phyloP scores from a whole-genome alignment of 2,113 vertebrate species.

The Accipiter virgatus region DNA sequence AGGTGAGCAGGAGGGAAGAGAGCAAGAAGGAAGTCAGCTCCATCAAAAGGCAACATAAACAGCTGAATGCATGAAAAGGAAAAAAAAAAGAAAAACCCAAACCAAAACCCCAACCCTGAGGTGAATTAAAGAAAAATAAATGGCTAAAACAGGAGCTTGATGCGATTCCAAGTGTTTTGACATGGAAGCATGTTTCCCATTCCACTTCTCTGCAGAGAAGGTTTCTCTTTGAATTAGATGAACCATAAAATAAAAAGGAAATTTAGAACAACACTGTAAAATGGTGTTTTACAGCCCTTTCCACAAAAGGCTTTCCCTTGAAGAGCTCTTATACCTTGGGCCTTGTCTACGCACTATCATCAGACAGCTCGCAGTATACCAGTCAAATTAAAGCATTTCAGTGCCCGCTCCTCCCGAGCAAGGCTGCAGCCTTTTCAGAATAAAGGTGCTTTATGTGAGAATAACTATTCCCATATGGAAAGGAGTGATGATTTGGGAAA shows the following conservation, averaged over 20 bases:
- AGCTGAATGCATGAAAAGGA: background rate
- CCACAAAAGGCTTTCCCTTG: background rate
- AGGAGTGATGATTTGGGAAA: background rate
- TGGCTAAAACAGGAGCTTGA: constrained; percentile 26
- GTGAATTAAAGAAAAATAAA: background rate
- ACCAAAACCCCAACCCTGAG: background rate
- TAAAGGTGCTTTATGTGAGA: background rate
- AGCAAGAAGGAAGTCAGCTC: background rate
- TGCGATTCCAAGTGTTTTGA: background rate
- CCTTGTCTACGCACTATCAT: background rate
- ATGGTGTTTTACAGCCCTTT: background rate
- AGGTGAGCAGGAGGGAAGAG: background rate
- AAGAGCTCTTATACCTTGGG: background rate
- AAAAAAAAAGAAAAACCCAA: too few relatives aligned
- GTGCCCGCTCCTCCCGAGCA: background rate
- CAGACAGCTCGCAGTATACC: background rate
- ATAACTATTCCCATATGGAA: constrained; percentile 6
- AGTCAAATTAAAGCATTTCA: background rate
- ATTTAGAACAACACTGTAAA: constrained; percentile 43
- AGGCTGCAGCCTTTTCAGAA: background rate
- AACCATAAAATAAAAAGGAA: constrained; percentile 49
- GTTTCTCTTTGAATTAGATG: constrained; percentile 17
- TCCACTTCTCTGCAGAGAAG: background rate
- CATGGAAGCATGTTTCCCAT: constrained; percentile 30
- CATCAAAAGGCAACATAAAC: background rate